Percentiles rank a stretch among this genome's conserved stretches.
Evolutionary conservation across 2,113 vertebrate genomes (phyloP).

Genomic region (Oncorhynchus tshawytscha): DNA sequence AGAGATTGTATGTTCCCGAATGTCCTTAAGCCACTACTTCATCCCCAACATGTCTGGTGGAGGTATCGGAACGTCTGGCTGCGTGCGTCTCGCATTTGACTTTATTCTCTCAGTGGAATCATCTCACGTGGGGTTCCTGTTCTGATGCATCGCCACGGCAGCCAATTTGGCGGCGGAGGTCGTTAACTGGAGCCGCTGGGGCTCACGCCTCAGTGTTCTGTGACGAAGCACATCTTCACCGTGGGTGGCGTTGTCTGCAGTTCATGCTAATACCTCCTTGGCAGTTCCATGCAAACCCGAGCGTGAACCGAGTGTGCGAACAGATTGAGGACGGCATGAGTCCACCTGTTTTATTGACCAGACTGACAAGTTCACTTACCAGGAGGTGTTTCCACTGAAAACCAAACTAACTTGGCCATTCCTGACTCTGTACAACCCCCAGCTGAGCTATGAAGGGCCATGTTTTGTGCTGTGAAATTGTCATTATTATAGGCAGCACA

Average conservation of each 20-base stretch:
- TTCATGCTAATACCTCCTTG: constrained; percentile 7
- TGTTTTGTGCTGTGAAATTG: not conserved
- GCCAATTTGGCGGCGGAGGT: constrained; percentile 1
- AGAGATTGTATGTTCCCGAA: constrained; percentile 19
- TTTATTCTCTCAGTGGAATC: not conserved
- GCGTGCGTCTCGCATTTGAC: not conserved
- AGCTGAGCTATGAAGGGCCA: not conserved
- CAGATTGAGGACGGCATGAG: not conserved
- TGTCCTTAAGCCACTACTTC: constrained; percentile 22
- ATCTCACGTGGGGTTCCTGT: not conserved
- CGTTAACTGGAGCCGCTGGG: not conserved
- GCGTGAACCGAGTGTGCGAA: not conserved
- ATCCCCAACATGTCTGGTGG: not conserved
- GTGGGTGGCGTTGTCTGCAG: constrained; percentile 6
- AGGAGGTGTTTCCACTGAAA: not conserved
- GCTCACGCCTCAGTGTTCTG: constrained; percentile 7
- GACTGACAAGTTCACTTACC: too few species aligned
- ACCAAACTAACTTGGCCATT: not conserved
- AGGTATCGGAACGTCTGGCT: not conserved
- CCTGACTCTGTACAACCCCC: not conserved
- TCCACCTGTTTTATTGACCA: not conserved
- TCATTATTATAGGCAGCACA: too few species aligned
- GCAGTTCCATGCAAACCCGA: constrained; percentile 13
- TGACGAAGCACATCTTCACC: not conserved
- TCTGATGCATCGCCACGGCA: not conserved